Conservation (phyloP, 2,113 vertebrate genomes). For the Panthera leo region DNA sequence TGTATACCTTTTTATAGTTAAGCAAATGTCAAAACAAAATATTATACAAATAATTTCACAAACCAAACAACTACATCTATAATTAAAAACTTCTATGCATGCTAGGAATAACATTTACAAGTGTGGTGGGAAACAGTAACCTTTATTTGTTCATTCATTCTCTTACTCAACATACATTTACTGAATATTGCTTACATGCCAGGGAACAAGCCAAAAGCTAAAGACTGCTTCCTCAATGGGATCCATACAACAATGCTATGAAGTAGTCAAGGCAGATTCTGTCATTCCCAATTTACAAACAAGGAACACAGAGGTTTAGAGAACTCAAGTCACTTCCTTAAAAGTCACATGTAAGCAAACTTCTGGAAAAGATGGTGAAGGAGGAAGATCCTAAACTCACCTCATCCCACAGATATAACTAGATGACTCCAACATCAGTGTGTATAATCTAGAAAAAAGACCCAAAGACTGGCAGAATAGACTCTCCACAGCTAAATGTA, state of each 20-base stretch:
- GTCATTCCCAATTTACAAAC: not conserved
- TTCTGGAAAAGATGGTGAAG: not conserved
- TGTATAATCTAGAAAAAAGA: not conserved
- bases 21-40: not conserved
- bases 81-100: not conserved
- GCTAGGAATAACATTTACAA: not conserved
- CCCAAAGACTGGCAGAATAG: not conserved
- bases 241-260: not conserved
- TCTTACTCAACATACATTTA: not conserved
- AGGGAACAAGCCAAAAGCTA: not conserved
- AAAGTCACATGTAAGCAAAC: not conserved
- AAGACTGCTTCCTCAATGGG: not conserved
- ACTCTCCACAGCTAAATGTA: not conserved
- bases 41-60: conserved; percentile 19
- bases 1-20: not conserved
- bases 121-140: not conserved
- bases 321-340: not conserved
- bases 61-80: not conserved
- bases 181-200: not conserved
- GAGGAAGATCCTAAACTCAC: not conserved
- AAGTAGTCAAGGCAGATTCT: not conserved
- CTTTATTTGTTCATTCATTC: not conserved
- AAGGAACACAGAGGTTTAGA: not conserved
- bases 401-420: not conserved
- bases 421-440: not conserved